Conservation (phyloP, 1,140 invertebrate genomes). For the Papilio dardanus region DNA sequence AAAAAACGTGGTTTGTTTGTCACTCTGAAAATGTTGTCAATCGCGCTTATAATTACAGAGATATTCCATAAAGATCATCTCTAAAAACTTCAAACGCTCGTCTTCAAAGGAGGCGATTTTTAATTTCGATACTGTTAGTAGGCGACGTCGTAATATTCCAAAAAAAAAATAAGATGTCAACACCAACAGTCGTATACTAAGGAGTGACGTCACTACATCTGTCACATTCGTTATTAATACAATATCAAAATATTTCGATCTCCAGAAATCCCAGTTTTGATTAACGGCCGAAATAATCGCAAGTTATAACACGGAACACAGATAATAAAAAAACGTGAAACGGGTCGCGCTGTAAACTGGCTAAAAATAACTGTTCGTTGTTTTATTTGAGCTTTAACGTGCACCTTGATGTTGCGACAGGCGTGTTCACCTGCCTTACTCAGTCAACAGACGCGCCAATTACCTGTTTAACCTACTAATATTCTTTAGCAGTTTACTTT, state of each 20-base stretch:
- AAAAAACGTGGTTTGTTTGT: too few relatives aligned
- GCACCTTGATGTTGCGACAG: constrained; percentile 45
- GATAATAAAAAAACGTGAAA: constrained; percentile 58
- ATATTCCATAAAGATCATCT: too few relatives aligned
- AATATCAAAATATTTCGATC: constrained; percentile 54
- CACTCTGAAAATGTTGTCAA: too few relatives aligned
- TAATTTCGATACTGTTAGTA: too few relatives aligned
- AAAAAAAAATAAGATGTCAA: too few relatives aligned
- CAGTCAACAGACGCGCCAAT: constrained; percentile 13
- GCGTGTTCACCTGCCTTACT: constrained; percentile 29
- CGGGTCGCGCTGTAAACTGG: constrained; percentile 48
- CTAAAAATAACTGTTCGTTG: constrained; percentile 49
- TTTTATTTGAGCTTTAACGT: constrained; percentile 44
- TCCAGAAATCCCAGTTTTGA: constrained; percentile 50
- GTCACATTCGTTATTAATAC: background rate
- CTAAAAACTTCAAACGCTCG: too few relatives aligned
- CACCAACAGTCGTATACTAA: background rate
- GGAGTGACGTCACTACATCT: background rate
- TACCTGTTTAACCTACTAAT: constrained; percentile 32
- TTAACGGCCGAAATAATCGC: constrained; percentile 50
- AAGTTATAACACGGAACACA: constrained; percentile 49
- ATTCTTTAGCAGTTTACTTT: constrained; percentile 30
- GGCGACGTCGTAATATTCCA: too few relatives aligned
- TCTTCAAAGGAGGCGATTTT: too few relatives aligned
- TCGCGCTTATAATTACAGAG: too few relatives aligned